Conservation (phyloP, 2,888 invertebrate genomes). For the Dichetophora obliterata region DNA sequence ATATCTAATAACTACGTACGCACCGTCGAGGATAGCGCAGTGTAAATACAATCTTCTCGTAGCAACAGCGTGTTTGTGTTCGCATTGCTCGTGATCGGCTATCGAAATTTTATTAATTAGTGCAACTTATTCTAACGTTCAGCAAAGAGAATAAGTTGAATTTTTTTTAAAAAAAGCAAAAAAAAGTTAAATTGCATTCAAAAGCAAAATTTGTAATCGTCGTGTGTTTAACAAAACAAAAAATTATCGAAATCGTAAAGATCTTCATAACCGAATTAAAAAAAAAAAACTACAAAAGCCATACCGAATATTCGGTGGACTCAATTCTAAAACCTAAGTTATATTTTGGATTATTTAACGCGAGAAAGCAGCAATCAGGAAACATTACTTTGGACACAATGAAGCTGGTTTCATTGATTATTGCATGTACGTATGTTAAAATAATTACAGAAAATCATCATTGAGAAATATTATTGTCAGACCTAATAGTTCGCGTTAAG, state of each 20-base stretch:
- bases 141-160: constrained; percentile 17
- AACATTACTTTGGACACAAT: constrained; percentile 50
- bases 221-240: too few species aligned
- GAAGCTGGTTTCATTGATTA: constrained; percentile 61
- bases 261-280: too few species aligned
- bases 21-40: constrained; percentile 43
- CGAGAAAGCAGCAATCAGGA: constrained; percentile 2
- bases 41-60: constrained; percentile 2
- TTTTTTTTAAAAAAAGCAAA: not conserved
- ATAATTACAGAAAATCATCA: too few species aligned
- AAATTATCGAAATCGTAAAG: too few species aligned
- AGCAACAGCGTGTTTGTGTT: not conserved
- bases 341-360: constrained; percentile 34
- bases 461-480: too few species aligned
- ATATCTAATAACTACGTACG: constrained; percentile 46
- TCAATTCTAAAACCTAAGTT: not conserved
- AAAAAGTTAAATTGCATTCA: not conserved
- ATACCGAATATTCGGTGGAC: not conserved
- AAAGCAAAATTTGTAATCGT: not conserved
- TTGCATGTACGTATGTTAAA: constrained; percentile 58
- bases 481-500: too few species aligned
- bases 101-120: constrained; percentile 12
- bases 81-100: constrained; percentile 22
- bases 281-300: not conserved
- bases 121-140: not conserved